These are phyloP conservation scores for Helicolenus hilgendorfi DNA, from an alignment of 2,797 vertebrate species.

Conservation along the genomic window DNA sequence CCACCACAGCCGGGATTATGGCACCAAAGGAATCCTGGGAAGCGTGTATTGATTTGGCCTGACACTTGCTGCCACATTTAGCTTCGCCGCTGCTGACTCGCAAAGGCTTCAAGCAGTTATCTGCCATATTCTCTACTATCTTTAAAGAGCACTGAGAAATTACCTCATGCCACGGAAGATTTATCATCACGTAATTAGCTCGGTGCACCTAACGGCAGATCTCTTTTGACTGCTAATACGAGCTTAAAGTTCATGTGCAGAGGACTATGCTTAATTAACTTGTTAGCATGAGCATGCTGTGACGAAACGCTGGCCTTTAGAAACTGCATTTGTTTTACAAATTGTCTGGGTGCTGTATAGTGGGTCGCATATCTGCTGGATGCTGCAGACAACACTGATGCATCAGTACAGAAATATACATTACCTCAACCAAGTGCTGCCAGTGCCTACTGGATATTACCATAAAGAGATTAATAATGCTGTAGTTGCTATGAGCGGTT, in stretches of 20 bases:
- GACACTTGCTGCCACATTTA: constrained; percentile 96
- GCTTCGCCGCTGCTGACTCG: constrained; percentile 91
- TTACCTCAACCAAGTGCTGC: background rate
- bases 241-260: constrained; percentile 94
- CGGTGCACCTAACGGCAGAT: constrained; percentile 90
- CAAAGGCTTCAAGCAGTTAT: constrained; percentile 93
- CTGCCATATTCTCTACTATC: constrained; percentile 94
- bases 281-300: constrained; percentile 71
- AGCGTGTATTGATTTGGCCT: constrained; percentile 95
- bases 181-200: constrained; percentile 93
- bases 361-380: constrained; percentile 2
- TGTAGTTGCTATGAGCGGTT: background rate
- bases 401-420: background rate
- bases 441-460: background rate
- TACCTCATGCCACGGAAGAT: constrained; percentile 90
- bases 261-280: constrained; percentile 89
- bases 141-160: constrained; percentile 93
- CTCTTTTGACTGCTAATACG: constrained; percentile 91
- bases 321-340: constrained; percentile 66
- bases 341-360: constrained; percentile 27
- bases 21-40: constrained; percentile 93
- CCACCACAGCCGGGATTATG: constrained; percentile 92
- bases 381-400: background rate
- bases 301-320: constrained; percentile 63
- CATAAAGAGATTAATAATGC: background rate